Percentiles rank a stretch among this genome's conserved stretches.
These are phyloP conservation scores for Symphodus melops DNA, from an alignment of 2,113 vertebrate genomes.

Conservation along the genomic window DNA sequence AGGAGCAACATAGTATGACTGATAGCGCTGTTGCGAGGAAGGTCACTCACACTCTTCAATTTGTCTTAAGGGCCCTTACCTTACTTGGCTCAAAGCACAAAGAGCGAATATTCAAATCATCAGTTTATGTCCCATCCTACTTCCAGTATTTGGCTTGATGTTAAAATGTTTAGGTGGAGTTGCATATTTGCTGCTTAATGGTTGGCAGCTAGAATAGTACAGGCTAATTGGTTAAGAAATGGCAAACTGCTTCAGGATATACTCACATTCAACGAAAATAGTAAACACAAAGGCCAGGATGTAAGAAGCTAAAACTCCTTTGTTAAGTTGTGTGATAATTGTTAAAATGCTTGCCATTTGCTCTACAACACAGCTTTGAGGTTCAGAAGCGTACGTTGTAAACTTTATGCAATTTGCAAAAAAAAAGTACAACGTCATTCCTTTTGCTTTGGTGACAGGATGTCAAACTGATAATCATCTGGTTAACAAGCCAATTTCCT, in stretches of 20 bases:
- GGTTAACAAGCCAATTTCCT: no score
- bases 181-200: not conserved
- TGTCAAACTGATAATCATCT: no score
- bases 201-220: not conserved
- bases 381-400: no score
- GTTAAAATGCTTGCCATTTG: no score
- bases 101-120: not conserved
- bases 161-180: not conserved
- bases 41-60: constrained; percentile 48
- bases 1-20: constrained; percentile 24
- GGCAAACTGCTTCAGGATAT: not conserved
- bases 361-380: no score
- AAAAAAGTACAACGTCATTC: no score
- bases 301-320: no score
- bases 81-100: not conserved
- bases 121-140: no score
- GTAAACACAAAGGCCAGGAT: no score
- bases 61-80: constrained; percentile 8
- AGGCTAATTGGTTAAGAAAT: not conserved
- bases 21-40: constrained; percentile 50
- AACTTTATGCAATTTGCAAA: no score
- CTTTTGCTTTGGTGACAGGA: no score
- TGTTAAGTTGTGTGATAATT: no score
- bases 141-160: not conserved
- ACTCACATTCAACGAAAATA: not conserved